Base-by-base conservation (phyloP, 53 echinoderm and acorn worm species). In the Henricia sp. region DNA sequence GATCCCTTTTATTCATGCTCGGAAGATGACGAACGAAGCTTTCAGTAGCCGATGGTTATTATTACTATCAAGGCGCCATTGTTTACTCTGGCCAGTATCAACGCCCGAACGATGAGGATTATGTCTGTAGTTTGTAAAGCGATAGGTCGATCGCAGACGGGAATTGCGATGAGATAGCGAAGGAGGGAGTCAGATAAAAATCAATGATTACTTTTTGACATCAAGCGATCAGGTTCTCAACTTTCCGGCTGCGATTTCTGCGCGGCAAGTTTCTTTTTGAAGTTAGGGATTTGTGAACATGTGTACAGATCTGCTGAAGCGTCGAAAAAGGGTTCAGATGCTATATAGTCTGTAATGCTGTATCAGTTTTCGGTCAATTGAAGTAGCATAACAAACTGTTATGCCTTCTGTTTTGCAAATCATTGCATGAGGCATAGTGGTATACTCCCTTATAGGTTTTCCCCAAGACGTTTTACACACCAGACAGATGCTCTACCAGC, bases 201-300 rank as follows among this genome's bases (percentile, higher is more conserved):
- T 80, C 80, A 48, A 80, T 80, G 63, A 14, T 62, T 33, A 64
- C 34, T 63, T 80, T 80, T 64, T 80, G 65, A 80, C 65, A 41
- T 21, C 34, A 27, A 63, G 62, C 46, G 80, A 80, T 63, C 77
- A 16, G 4, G 48, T 51, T 71, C 51, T 32, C 24, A 48, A 32
- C 46, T 77, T 32, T 4, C 19, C 17, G 20, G 30, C 14, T 39
- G 29, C 4, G 26, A 5, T 25, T 17, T 21, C 19, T 52, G 39
- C 53, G 21, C 53, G 8, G 17, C 53, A 17, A 3, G 19, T 53
- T 53, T 16, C 53, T 16, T 53, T 53, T 53, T 10, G 19, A 3
- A 17, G 3, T 8, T 53, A n/a, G n/a, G 53, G 17, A 53, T 19
- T 17, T 53, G 6, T 16, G 53, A 53, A 53, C 53, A 53, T 53